Evolutionary conservation across 2,113 vertebrate species (phyloP), one percentile per base, ranked within the genome.

Genomic region (Oncorhynchus clarkii): DNA sequence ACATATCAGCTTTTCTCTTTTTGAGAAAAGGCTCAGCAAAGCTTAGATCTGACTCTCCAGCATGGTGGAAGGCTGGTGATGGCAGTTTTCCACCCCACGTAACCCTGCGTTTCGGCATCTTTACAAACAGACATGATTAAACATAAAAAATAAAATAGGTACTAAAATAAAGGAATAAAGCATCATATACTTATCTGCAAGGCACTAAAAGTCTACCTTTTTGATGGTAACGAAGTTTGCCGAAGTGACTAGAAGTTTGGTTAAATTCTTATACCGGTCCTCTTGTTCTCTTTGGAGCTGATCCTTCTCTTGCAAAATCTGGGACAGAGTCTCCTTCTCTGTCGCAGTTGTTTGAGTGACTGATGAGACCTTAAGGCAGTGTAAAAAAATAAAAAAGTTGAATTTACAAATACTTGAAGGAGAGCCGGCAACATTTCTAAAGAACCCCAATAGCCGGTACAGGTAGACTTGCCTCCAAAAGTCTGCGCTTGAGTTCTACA

Each of bases 291-390:
- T 93, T 86, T 97, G 97, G 70, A 99, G 95, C 59, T 95, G 93
- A 76, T 96, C 94, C 78, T 97, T 99, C 80, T 98, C 97, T 73
- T 97, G 95, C 31, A 99, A 81, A 24, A 97, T 90, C 81, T 97
- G 96, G 2, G 94, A 92, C 29, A 98, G 49, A 0, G 94, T 92
- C 80, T 97, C 91, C 87, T 96, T 97, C 77, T 98, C 96, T 6
- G 94, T 95, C 18, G 88, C 96, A 0, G 96, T 95, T n/a, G 95
- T 94, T 51, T 96, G 94, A 20, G 95, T 96, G 71, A 93, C 93
- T 0, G 93, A 94, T 1, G 96, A 95, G 68, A 98, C 96, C 97
- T 98, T 98, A 78, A 0, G 26, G 1, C 6, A 57, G 20, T 57
- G 62, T 8, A 64, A 6, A 22, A 22, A 24, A 26, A 64, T 8